A percentile compares a stretch with the other conserved stretches of the same genome.
phyloP scores from a whole-genome alignment of 2,113 vertebrate genomes.

The Salvelinus namaycush region DNA sequence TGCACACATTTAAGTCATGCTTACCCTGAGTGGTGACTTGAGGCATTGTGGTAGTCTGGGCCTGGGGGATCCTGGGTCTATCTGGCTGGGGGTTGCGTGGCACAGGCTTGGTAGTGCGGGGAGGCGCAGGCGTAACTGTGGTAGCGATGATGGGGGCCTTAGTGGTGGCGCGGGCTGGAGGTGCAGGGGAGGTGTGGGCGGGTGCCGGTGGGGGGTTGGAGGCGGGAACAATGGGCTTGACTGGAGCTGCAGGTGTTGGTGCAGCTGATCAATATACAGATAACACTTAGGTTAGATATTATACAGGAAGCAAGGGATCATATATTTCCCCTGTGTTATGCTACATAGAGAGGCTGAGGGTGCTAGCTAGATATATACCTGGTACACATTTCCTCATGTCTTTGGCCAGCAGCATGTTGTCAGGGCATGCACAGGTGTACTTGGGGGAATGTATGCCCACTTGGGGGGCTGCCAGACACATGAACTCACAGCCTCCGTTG shows the following conservation, averaged over 20 bases:
- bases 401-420: constrained; percentile 73
- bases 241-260: constrained; percentile 40
- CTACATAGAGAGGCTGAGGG: not conserved
- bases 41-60: constrained; percentile 52
- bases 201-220: constrained; percentile 4
- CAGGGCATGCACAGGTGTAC: constrained; percentile 87
- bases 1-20: not conserved
- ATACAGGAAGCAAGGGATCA: not conserved
- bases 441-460: constrained; percentile 79
- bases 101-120: constrained; percentile 9
- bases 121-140: not conserved
- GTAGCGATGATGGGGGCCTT: not conserved
- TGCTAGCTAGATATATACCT: constrained; percentile 65
- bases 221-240: constrained; percentile 26
- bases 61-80: not conserved
- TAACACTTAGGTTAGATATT: not conserved
- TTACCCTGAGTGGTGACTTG: constrained; percentile 54
- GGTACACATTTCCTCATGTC: constrained; percentile 79
- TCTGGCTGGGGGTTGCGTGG: not conserved
- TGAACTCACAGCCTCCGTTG: constrained; percentile 81
- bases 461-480: constrained; percentile 88
- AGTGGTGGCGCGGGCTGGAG: constrained; percentile 19
- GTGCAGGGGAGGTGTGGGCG: not conserved
- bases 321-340: not conserved
- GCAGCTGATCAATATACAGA: constrained; percentile 43